Evolutionary conservation across 2,888 invertebrate genomes (phyloP).

Genomic region (Andrena trimmerana): DNA sequence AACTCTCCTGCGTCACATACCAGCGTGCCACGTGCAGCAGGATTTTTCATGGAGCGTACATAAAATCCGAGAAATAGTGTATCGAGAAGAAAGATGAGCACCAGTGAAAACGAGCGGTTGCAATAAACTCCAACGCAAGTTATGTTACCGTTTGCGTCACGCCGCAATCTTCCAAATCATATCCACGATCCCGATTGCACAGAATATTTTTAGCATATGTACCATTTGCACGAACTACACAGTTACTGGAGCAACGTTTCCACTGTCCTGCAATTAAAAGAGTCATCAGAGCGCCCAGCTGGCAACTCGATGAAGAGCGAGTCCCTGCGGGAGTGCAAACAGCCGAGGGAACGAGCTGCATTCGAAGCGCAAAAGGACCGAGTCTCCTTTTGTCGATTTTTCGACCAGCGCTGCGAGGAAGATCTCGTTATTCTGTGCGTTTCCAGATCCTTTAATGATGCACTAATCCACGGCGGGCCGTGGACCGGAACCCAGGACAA

Average conservation of each 20-base stretch:
- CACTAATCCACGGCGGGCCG: slow-evolving; percentile 19
- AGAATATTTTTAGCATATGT: too few relatives aligned
- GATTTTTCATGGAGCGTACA: background rate
- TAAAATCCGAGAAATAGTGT: background rate
- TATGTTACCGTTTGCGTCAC: too few relatives aligned
- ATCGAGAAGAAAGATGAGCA: background rate
- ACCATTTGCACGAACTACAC: too few relatives aligned
- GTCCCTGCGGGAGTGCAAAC: slow-evolving; percentile 25
- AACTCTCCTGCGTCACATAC: slow-evolving; percentile 2
- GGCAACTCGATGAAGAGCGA: background rate
- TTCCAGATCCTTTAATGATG: slow-evolving; percentile 53
- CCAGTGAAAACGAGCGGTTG: background rate
- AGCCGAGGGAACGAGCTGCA: slow-evolving; percentile 5
- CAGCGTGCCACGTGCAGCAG: background rate
- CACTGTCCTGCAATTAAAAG: slow-evolving; percentile 15
- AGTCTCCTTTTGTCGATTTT: slow-evolving; percentile 32
- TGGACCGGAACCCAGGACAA: slow-evolving; percentile 42
- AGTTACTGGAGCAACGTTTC: background rate
- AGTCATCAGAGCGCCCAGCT: background rate
- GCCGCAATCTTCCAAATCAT: too few relatives aligned
- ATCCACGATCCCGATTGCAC: too few relatives aligned
- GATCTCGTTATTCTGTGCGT: slow-evolving; percentile 41
- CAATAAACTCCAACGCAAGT: background rate
- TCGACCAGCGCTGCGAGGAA: background rate
- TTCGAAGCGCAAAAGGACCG: slow-evolving; percentile 10